These are phyloP conservation scores for Trachemys scripta DNA, from an alignment of 2,113 vertebrate species.

Conservation along the genomic window DNA sequence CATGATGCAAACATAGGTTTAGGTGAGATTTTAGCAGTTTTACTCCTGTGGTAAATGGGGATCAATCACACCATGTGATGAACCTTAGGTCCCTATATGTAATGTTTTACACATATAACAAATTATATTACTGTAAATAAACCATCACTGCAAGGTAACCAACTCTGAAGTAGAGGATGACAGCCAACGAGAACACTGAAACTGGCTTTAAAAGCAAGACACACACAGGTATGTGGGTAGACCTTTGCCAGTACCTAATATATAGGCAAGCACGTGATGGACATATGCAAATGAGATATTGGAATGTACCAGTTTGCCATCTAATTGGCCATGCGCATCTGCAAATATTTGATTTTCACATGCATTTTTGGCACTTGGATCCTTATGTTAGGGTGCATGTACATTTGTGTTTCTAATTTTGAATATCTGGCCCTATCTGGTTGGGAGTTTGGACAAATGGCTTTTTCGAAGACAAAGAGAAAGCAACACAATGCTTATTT, in stretches of 20 bases:
- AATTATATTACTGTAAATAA: not conserved
- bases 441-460: not conserved
- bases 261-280: not conserved
- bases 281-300: not conserved
- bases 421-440: not conserved
- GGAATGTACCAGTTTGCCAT: not conserved
- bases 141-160: not conserved
- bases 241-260: not conserved
- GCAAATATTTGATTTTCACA: not conserved
- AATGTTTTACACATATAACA: not conserved
- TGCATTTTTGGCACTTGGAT: not conserved
- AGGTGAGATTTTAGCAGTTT: not conserved
- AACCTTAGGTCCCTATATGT: not conserved
- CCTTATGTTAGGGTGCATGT: not conserved
- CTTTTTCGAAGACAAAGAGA: not conserved
- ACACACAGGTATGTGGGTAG: not conserved
- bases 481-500: accelerated
- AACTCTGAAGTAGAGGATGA: not conserved
- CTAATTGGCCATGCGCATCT: not conserved
- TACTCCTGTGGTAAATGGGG: not conserved
- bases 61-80: not conserved
- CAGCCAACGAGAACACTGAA: not conserved
- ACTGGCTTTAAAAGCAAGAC: not conserved
- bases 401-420: not conserved
- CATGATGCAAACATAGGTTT: not conserved